Evolutionary conservation across 2,888 invertebrate species (phyloP).

Genomic region (Callosobruchus maculatus): DNA sequence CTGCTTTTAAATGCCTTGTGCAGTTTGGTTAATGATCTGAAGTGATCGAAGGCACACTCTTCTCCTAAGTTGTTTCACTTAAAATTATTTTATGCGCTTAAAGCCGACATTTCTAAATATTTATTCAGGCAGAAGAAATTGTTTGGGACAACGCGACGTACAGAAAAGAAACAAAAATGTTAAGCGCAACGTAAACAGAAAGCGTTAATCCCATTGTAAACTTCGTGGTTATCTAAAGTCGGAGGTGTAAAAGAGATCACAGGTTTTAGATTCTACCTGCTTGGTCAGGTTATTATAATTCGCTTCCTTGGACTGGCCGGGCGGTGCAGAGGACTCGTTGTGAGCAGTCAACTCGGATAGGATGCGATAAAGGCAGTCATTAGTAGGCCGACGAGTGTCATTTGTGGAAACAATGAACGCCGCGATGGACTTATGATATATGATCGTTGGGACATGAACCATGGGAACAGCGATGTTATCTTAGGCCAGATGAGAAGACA

Average conservation of each 20-base stretch:
- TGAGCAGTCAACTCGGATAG: neutral
- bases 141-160: neutral
- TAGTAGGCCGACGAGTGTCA: neutral
- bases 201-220: neutral
- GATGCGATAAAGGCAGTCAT: neutral
- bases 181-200: neutral
- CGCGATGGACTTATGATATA: neutral
- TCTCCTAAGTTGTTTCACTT: neutral
- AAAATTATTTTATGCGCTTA: neutral
- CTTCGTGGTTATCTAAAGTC: neutral
- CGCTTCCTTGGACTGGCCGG: neutral
- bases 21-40: no score
- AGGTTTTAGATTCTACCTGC: neutral
- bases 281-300: neutral
- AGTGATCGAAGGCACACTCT: no score
- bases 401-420: neutral
- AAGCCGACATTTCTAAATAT: neutral
- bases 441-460: neutral
- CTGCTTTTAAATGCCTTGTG: no score
- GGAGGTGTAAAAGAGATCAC: neutral
- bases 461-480: neutral
- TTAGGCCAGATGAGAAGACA: neutral
- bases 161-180: neutral
- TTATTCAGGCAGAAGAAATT: neutral
- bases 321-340: neutral